phyloP scores from a whole-genome alignment of 2,888 invertebrate genomes.

The Homarus gammarus region DNA sequence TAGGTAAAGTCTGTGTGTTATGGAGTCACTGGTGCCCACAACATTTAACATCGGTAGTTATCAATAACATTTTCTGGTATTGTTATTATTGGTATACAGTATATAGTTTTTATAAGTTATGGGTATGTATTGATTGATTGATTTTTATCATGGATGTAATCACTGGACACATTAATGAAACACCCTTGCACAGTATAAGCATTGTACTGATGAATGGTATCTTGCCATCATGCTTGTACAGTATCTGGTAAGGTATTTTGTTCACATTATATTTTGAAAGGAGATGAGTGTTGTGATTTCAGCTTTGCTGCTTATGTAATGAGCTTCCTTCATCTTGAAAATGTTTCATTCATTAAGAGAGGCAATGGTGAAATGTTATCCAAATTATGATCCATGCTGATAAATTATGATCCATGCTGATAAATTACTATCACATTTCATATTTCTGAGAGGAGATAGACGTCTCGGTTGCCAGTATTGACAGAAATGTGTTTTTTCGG shows the following conservation, averaged over 20 bases:
- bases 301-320: neutral
- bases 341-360: neutral
- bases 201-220: neutral
- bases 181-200: neutral
- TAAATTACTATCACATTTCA: slow-evolving; percentile 9
- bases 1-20: no score
- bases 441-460: slow-evolving; percentile 2
- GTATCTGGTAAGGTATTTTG: neutral
- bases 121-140: neutral
- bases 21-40: no score
- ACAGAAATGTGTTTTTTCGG: slow-evolving; percentile 34
- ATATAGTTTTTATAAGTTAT: neutral
- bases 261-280: neutral
- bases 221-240: neutral
- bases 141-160: neutral
- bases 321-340: neutral
- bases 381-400: slow-evolving; percentile 18
- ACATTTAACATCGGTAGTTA: no score
- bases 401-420: slow-evolving; percentile 20
- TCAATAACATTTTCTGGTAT: no score
- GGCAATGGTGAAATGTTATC: neutral
- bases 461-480: slow-evolving; percentile 10
- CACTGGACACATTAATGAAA: neutral
- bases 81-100: no score
- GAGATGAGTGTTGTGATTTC: neutral